phyloP scores from a whole-genome alignment of 1,140 invertebrate genomes.

The Cyphomyrmex costatus region DNA sequence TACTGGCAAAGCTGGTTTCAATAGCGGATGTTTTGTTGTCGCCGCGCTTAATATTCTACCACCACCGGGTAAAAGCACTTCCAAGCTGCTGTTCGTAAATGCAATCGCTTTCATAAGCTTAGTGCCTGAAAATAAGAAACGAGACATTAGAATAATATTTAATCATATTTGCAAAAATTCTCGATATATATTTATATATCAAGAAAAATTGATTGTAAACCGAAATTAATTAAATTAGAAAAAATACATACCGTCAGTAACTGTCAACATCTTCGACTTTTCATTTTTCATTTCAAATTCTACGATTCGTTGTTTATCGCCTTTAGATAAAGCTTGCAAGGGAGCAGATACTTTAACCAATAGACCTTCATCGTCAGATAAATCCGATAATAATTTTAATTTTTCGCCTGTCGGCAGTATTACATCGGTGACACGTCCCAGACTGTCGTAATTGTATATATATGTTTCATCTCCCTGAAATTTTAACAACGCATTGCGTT shows the following conservation, averaged over 20 bases:
- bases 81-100: conserved; percentile 93
- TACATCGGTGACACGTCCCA: conserved; percentile 94
- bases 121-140: conserved; percentile 84
- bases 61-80: conserved; percentile 90
- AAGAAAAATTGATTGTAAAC: not conserved
- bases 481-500: not conserved
- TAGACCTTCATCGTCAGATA: conserved; percentile 92
- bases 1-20: conserved; percentile 95
- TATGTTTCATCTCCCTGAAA: conserved; percentile 93
- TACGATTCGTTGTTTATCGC: conserved; percentile 82
- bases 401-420: conserved; percentile 96
- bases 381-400: conserved; percentile 91
- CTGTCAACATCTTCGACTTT: conserved; percentile 87
- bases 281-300: conserved; percentile 88
- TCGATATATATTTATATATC: not conserved
- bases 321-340: conserved; percentile 83
- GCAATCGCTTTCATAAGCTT: conserved; percentile 91
- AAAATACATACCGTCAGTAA: conserved; percentile 86
- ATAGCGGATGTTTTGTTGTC: conserved; percentile 93
- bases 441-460: conserved; percentile 95
- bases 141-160: conserved; percentile 1
- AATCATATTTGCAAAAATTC: not conserved
- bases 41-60: conserved; percentile 92
- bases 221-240: conserved; percentile 3
- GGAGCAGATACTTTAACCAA: conserved; percentile 90